Percentiles rank a stretch among this genome's conserved stretches.
These are phyloP conservation scores for Sinotaia quadrata DNA, from an alignment of 2,888 invertebrate genomes.

Conservation along the genomic window DNA sequence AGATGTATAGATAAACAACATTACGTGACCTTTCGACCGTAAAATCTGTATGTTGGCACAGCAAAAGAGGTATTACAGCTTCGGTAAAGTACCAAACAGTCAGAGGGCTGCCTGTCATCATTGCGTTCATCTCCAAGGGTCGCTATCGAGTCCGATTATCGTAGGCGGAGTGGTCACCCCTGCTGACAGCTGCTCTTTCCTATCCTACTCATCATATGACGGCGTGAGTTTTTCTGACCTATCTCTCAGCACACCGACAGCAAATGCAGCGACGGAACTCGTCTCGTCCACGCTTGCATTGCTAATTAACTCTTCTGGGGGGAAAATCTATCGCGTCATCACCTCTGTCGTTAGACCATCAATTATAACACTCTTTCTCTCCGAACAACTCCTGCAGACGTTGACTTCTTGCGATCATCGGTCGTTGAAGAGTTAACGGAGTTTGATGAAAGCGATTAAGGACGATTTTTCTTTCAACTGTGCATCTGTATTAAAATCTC, in stretches of 20 bases:
- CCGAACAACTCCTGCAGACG: too few relatives aligned
- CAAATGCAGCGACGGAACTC: constrained; percentile 1
- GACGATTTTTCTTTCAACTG: too few relatives aligned
- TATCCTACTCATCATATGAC: neutral
- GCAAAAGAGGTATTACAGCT: neutral
- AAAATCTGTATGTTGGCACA: too few relatives aligned
- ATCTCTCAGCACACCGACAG: neutral
- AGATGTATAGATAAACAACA: too few relatives aligned
- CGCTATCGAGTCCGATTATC: constrained; percentile 24
- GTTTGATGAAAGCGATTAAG: too few relatives aligned
- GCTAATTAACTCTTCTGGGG: constrained; percentile 21
- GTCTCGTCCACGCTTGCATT: neutral
- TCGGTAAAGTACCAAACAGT: neutral
- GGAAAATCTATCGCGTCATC: constrained; percentile 25
- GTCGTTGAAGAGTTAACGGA: neutral
- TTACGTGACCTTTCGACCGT: too few relatives aligned
- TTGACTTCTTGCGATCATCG: neutral
- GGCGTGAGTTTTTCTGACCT: neutral
- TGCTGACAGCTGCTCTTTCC: neutral
- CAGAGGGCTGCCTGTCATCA: constrained; percentile 1
- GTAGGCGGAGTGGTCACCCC: constrained; percentile 8
- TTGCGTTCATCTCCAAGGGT: neutral
- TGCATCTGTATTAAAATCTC: too few relatives aligned
- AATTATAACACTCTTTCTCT: too few relatives aligned
- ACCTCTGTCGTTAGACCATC: constrained; percentile 19